Percentiles rank a stretch among this genome's conserved stretches.
phyloP scores from a whole-genome alignment of 2,113 vertebrate genomes.

The Perccottus glenii region DNA sequence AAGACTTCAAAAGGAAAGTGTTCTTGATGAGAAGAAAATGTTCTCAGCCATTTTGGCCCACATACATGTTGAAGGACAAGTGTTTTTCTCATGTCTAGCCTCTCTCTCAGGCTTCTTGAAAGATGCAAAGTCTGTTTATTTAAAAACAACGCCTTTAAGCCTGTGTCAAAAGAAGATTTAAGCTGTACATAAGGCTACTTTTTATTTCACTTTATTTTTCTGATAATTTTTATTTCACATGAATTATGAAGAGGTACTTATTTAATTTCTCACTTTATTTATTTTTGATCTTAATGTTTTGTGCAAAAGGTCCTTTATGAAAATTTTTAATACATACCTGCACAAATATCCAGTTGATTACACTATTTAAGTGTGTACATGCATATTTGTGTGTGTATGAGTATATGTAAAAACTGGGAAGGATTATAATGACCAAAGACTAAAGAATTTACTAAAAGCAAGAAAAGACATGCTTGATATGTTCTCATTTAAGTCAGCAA shows the following conservation, averaged over 20 bases:
- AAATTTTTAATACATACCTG: conserved; percentile 72
- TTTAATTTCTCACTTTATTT: conserved; percentile 78
- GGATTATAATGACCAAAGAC: conserved; percentile 83
- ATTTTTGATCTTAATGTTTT: conserved; percentile 77
- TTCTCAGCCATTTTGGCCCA: conserved; percentile 63
- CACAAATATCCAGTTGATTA: conserved; percentile 81
- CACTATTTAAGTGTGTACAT: conserved; percentile 77
- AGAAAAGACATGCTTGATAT: conserved; percentile 70
- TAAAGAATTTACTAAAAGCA: conserved; percentile 80
- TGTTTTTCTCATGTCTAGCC: conserved; percentile 79
- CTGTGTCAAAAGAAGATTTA: conserved; percentile 79
- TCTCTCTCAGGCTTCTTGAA: conserved; percentile 82
- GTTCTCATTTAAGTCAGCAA: conserved; percentile 64
- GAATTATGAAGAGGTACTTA: conserved; percentile 78
- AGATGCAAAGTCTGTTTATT: conserved; percentile 84
- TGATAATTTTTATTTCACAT: conserved; percentile 66
- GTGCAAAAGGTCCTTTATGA: conserved; percentile 81
- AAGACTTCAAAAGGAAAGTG: conserved; percentile 57
- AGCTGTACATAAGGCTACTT: conserved; percentile 82
- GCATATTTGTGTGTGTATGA: conserved; percentile 79
- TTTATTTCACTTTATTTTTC: conserved; percentile 64
- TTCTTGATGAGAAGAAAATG: conserved; percentile 62
- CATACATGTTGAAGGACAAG: conserved; percentile 66
- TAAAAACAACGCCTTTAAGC: conserved; percentile 82
- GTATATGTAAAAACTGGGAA: conserved; percentile 77